A percentile compares a stretch with the other conserved stretches of the same genome.
Conservation (phyloP, 2,888 invertebrate species). For the Campoletis raptor region DNA sequence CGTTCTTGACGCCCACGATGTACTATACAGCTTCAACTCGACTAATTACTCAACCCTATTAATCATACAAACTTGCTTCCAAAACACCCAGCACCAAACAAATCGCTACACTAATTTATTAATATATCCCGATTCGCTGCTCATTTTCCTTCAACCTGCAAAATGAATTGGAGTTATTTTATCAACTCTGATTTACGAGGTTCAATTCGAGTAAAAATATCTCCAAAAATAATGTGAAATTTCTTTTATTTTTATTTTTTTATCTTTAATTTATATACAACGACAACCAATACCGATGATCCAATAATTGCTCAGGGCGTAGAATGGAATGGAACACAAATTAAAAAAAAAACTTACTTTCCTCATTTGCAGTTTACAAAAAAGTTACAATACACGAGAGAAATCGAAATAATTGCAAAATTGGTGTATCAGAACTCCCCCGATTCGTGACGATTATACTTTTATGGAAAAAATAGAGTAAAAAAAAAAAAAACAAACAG, state of each 20-base stretch:
- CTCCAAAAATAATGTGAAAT: too few relatives aligned
- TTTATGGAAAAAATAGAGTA: background rate
- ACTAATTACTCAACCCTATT: constrained; percentile 64
- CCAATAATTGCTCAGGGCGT: too few relatives aligned
- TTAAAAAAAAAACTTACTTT: too few relatives aligned
- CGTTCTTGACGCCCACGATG: constrained; percentile 30
- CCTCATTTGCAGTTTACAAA: background rate
- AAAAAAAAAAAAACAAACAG: background rate
- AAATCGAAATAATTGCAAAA: background rate
- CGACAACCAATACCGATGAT: background rate
- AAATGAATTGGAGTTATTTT: background rate
- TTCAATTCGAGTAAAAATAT: background rate
- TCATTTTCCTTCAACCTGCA: background rate
- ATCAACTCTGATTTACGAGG: background rate
- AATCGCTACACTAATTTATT: constrained; percentile 55
- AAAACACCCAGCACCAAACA: constrained; percentile 29
- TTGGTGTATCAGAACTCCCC: background rate
- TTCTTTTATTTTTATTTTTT: too few relatives aligned
- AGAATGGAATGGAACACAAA: too few relatives aligned
- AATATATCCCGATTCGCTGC: constrained; percentile 32
- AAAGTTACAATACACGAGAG: background rate
- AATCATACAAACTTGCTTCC: constrained; percentile 62
- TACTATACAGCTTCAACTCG: constrained; percentile 36
- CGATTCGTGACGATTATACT: background rate
- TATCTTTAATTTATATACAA: background rate